Conservation (phyloP, 1,140 invertebrate genomes). For the Drosophila mojavensis region DNA sequence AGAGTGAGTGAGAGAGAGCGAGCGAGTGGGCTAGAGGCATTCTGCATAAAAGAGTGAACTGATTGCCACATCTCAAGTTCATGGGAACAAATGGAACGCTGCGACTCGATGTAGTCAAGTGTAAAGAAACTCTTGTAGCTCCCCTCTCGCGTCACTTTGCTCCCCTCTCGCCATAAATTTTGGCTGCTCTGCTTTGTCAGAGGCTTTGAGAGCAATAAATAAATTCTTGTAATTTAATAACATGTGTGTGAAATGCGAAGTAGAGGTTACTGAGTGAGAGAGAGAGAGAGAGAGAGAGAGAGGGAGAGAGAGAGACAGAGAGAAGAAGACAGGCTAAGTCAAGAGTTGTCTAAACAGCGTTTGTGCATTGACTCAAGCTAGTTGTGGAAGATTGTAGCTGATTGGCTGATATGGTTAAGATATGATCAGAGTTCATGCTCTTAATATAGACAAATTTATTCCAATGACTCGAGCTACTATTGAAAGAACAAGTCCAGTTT, state of each 20-base stretch:
- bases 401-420: too few species aligned
- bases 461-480: too few species aligned
- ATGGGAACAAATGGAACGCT: conserved; percentile 67
- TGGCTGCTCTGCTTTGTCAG: background rate
- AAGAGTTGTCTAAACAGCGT: background rate
- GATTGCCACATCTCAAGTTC: conserved; percentile 64
- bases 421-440: too few species aligned
- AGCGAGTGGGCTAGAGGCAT: conserved; percentile 25
- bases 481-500: too few species aligned
- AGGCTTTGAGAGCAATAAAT: conserved; percentile 19
- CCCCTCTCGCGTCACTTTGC: background rate
- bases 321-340: background rate
- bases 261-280: conserved; percentile 1
- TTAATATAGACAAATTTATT: too few species aligned
- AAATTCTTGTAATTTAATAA: conserved; percentile 31
- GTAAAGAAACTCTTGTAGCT: conserved; percentile 35
- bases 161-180: background rate
- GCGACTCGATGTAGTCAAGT: conserved; percentile 60
- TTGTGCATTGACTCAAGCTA: background rate
- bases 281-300: background rate
- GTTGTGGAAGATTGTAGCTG: too few species aligned
- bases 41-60: conserved; percentile 51
- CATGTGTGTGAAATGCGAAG: conserved; percentile 27
- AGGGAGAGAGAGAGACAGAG: background rate
- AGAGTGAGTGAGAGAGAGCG: conserved; percentile 18